These are phyloP conservation scores for Saturnia pavonia DNA, from an alignment of 2,888 invertebrate genomes.

Conservation along the genomic window DNA sequence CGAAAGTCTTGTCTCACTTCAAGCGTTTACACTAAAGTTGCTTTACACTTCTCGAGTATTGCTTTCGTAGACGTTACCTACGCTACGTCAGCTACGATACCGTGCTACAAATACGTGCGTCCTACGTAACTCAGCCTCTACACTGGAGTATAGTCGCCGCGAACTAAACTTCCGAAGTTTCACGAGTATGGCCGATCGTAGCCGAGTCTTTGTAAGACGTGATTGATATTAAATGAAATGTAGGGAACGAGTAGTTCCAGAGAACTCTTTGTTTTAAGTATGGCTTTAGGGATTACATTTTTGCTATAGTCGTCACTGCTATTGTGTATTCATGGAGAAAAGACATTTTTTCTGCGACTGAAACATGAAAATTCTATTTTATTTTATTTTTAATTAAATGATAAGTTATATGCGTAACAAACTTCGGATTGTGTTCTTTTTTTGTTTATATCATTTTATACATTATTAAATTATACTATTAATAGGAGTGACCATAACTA, in stretches of 20 bases:
- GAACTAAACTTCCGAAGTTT: conserved; percentile 56
- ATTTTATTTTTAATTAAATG: conserved; percentile 21
- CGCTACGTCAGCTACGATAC: conserved; percentile 54
- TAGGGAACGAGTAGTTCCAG: conserved; percentile 76
- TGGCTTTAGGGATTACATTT: conserved; percentile 61
- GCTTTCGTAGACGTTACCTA: conserved; percentile 43
- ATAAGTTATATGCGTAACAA: background rate
- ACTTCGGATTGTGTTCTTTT: background rate
- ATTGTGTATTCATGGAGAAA: conserved; percentile 37
- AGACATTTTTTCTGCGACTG: conserved; percentile 32
- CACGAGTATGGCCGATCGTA: conserved; percentile 60
- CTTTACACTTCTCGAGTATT: conserved; percentile 46
- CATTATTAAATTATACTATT: no score
- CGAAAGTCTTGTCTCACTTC: conserved; percentile 44
- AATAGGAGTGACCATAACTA: no score
- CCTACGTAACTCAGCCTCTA: conserved; percentile 61
- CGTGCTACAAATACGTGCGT: conserved; percentile 61
- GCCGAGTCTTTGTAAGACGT: conserved; percentile 71
- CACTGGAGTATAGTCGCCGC: conserved; percentile 65
- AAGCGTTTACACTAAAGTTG: conserved; percentile 45
- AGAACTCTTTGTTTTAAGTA: conserved; percentile 67
- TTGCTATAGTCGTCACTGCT: conserved; percentile 39
- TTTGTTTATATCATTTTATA: background rate
- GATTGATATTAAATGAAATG: conserved; percentile 82
- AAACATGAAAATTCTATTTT: conserved; percentile 36